These are phyloP conservation scores for Opisthocomus hoazin DNA, from an alignment of 2,113 vertebrate species.

Conservation along the genomic window DNA sequence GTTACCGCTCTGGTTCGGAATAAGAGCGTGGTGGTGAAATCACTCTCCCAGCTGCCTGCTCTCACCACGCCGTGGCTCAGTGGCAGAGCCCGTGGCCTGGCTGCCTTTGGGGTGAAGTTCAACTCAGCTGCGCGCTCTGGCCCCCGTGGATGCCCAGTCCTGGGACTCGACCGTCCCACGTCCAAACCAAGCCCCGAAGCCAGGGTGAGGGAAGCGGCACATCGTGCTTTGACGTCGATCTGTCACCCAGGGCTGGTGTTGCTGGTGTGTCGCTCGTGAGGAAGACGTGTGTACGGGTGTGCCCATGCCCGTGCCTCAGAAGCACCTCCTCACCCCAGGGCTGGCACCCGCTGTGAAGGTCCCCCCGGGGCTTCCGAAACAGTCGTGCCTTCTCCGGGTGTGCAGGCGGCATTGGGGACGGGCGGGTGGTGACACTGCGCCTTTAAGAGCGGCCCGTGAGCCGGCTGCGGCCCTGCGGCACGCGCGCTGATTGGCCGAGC, in stretches of 20 bases:
- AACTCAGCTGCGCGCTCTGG: not conserved
- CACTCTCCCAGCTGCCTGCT: not conserved
- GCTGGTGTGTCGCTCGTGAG: rapidly evolving
- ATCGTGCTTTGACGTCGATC: rapidly evolving
- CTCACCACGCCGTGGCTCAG: rapidly evolving
- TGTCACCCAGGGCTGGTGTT: not conserved
- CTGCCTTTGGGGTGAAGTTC: not conserved
- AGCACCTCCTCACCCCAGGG: not conserved
- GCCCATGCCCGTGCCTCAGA: not conserved
- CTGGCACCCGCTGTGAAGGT: not conserved
- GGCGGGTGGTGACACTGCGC: rapidly evolving
- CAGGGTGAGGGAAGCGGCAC: not conserved
- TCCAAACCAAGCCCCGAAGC: not conserved
- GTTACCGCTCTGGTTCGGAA: not conserved
- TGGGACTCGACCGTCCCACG: rapidly evolving
- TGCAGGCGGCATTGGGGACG: rapidly evolving
- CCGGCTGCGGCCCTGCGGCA: not conserved
- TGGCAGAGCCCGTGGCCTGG: not conserved
- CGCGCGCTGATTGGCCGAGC: slow-evolving; percentile 4
- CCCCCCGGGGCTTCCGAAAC: not conserved
- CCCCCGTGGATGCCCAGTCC: not conserved
- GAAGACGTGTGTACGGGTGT: rapidly evolving
- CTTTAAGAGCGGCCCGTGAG: not conserved
- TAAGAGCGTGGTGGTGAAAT: not conserved
- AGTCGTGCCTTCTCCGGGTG: rapidly evolving